A percentile compares a stretch with the other conserved stretches of the same genome.
Evolutionary conservation across 1,140 invertebrate species (phyloP).

Genomic region (Diprion similis): DNA sequence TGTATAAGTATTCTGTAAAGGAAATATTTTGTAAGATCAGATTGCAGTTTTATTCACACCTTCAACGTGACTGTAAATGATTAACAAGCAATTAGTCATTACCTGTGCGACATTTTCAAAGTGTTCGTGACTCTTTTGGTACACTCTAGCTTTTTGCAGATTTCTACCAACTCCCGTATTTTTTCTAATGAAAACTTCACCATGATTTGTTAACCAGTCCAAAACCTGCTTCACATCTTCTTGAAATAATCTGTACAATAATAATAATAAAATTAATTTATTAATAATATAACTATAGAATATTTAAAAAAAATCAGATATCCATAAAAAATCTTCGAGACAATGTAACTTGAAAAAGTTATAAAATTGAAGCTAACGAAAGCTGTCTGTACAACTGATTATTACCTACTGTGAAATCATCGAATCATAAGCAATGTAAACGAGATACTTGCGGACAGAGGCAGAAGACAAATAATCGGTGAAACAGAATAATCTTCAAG

Average conservation of each 20-base stretch:
- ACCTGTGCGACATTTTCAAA: conserved; percentile 98
- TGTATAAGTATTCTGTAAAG: conserved; percentile 93
- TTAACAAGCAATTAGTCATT: conserved; percentile 41
- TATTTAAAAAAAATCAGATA: too few relatives aligned
- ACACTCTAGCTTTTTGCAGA: conserved; percentile 90
- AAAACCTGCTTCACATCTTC: conserved; percentile 96
- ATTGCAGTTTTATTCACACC: neutral
- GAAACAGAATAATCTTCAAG: too few relatives aligned
- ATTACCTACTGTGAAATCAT: too few relatives aligned
- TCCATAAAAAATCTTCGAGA: too few relatives aligned
- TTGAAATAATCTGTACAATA: conserved; percentile 76
- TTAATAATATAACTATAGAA: too few relatives aligned
- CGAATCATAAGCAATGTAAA: too few relatives aligned
- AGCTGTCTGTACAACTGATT: too few relatives aligned
- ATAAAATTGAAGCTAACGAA: too few relatives aligned
- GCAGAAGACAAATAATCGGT: too few relatives aligned
- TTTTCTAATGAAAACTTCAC: conserved; percentile 97
- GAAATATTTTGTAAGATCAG: conserved; percentile 23
- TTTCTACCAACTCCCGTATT: conserved; percentile 96
- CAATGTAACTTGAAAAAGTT: too few relatives aligned
- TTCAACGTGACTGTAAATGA: neutral
- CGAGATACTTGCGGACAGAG: too few relatives aligned
- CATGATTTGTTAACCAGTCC: conserved; percentile 97
- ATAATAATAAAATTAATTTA: neutral
- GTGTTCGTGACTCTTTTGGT: conserved; percentile 98